These are phyloP conservation scores for Cydia strobilella DNA, from an alignment of 1,140 invertebrate genomes.

Conservation along the genomic window DNA sequence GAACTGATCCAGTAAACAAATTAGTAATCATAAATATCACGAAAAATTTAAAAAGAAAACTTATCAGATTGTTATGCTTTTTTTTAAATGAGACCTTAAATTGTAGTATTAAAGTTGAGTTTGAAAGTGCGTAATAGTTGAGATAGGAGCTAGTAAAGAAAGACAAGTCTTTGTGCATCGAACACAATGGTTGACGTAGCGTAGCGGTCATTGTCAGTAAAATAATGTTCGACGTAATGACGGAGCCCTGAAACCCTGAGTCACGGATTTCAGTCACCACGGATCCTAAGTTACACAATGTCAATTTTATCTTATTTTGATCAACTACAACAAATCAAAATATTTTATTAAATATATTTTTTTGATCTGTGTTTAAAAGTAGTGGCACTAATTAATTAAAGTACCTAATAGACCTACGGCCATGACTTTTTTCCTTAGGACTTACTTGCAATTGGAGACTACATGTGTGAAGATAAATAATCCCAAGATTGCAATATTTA, in stretches of 20 bases:
- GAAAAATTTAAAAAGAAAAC: not conserved
- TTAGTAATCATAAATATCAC: slow-evolving; percentile 4
- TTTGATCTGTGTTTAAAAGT: too few relatives aligned
- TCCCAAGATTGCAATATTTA: too few relatives aligned
- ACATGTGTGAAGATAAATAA: too few relatives aligned
- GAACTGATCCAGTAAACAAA: not conserved
- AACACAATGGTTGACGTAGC: slow-evolving; percentile 15
- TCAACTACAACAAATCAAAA: too few relatives aligned
- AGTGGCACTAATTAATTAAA: too few relatives aligned
- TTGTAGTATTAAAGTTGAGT: not conserved
- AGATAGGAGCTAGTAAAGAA: not conserved
- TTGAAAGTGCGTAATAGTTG: not conserved
- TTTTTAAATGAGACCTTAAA: not conserved
- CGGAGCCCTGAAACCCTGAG: not conserved
- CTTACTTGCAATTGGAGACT: too few relatives aligned
- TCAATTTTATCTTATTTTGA: too few relatives aligned
- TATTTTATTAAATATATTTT: too few relatives aligned
- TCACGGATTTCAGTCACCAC: not conserved
- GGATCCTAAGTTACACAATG: too few relatives aligned
- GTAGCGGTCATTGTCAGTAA: slow-evolving; percentile 14
- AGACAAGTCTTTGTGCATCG: not conserved
- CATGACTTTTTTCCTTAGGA: too few relatives aligned
- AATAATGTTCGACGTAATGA: slow-evolving; percentile 6
- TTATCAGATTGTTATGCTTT: not conserved
- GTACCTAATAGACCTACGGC: too few relatives aligned